Evolutionary conservation across 92 coral and sea anemone genomes (phyloP).

Genomic region (Pocillopora meandrina): DNA sequence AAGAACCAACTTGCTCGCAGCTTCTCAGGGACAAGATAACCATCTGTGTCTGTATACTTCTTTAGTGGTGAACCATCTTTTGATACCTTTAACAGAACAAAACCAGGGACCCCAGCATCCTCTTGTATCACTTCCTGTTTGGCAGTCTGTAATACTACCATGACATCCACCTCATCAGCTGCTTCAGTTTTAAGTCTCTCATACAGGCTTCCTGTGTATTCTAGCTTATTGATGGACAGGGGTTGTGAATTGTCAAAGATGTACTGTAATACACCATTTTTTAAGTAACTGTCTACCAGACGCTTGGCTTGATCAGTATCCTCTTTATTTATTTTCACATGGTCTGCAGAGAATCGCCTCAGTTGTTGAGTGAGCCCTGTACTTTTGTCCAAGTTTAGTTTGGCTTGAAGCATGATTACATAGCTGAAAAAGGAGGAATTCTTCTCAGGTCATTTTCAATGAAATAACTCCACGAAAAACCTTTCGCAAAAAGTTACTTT

Average conservation of each 20-base stretch:
- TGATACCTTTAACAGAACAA: constrained; percentile 56
- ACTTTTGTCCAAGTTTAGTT: constrained; percentile 16
- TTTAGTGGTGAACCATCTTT: constrained; percentile 34
- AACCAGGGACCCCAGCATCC: constrained; percentile 56
- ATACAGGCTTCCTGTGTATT: constrained; percentile 81
- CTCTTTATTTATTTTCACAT: constrained; percentile 65
- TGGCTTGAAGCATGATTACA: constrained; percentile 33
- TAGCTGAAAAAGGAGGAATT: background rate
- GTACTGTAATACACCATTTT: constrained; percentile 38
- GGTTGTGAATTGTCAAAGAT: constrained; percentile 39
- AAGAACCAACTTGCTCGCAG: constrained; percentile 66
- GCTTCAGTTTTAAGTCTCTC: constrained; percentile 83
- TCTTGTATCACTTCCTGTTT: constrained; percentile 50
- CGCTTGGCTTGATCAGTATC: constrained; percentile 61
- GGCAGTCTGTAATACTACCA: constrained; percentile 62
- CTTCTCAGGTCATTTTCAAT: background rate
- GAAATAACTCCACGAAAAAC: no score
- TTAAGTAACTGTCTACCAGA: constrained; percentile 54
- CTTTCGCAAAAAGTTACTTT: no score
- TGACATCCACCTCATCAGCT: constrained; percentile 87
- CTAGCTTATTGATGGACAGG: constrained; percentile 56
- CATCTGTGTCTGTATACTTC: constrained; percentile 45
- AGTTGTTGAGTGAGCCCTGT: constrained; percentile 49
- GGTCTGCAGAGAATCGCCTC: constrained; percentile 57
- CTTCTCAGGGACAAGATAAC: constrained; percentile 57